Percentiles rank a stretch among this genome's conserved stretches.
Evolutionary conservation across 2,113 vertebrate species (phyloP).

Genomic region (Gallinago paraguaiae): DNA sequence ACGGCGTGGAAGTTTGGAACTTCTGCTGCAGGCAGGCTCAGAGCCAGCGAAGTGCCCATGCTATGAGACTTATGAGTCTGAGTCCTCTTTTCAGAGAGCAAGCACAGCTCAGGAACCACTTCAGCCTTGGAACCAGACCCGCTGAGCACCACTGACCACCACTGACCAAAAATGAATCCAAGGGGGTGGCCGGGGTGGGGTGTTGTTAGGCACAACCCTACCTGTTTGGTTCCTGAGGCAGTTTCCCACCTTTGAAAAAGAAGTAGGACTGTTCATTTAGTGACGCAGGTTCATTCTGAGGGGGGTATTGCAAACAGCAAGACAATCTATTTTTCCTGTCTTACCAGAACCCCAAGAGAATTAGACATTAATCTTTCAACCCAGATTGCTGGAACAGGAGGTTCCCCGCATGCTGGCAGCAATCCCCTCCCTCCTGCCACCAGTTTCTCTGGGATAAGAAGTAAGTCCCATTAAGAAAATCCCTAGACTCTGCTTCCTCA

Average conservation of each 20-base stretch:
- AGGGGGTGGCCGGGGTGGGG: fast-evolving
- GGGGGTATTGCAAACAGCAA: background rate
- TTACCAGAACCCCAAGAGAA: background rate
- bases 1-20: background rate
- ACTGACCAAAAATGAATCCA: background rate
- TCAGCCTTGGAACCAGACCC: background rate
- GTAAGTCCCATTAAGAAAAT: background rate
- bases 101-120: background rate
- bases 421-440: background rate
- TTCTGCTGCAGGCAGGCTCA: background rate
- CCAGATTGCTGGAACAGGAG: background rate
- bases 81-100: background rate
- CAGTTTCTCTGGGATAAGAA: background rate
- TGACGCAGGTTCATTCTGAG: background rate
- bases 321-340: background rate
- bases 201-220: fast-evolving
- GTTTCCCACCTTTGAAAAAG: background rate
- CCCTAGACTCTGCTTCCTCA: background rate
- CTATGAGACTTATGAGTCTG: background rate
- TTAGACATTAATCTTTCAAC: background rate
- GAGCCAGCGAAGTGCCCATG: background rate
- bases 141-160: fast-evolving
- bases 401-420: background rate
- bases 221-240: fast-evolving
- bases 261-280: background rate